Percentiles rank a stretch among this genome's conserved stretches.
These are phyloP conservation scores for Nasonovia ribisnigri DNA, from an alignment of 2,888 invertebrate species.

Conservation along the genomic window DNA sequence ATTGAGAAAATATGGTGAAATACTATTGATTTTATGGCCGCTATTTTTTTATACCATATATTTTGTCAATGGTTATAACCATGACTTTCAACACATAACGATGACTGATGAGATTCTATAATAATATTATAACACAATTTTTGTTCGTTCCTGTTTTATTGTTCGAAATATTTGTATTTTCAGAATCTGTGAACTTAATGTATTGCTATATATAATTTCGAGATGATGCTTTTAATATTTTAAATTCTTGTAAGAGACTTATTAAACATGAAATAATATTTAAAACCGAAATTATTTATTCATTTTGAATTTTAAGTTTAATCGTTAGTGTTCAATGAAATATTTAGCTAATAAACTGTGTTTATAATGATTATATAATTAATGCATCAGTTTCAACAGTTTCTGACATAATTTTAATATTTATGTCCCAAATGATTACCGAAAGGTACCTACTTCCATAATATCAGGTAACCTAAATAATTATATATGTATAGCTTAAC, in stretches of 20 bases:
- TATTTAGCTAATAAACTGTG: background rate
- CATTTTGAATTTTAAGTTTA: background rate
- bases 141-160: background rate
- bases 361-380: conserved; percentile 10
- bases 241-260: background rate
- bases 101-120: background rate
- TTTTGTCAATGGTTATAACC: background rate
- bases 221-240: background rate
- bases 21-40: background rate
- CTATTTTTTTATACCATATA: background rate
- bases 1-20: background rate
- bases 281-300: background rate
- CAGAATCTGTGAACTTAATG: background rate
- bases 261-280: background rate
- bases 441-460: background rate
- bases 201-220: background rate
- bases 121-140: background rate
- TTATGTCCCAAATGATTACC: conserved; percentile 14
- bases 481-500: background rate
- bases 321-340: background rate
- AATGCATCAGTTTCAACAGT: conserved; percentile 12
- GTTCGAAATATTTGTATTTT: background rate
- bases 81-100: too few species aligned
- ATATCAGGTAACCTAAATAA: background rate
- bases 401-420: background rate